A percentile compares a stretch with the other conserved stretches of the same genome.
Evolutionary conservation across 2,113 vertebrate species (phyloP).

Genomic region (Caranx ignobilis): DNA sequence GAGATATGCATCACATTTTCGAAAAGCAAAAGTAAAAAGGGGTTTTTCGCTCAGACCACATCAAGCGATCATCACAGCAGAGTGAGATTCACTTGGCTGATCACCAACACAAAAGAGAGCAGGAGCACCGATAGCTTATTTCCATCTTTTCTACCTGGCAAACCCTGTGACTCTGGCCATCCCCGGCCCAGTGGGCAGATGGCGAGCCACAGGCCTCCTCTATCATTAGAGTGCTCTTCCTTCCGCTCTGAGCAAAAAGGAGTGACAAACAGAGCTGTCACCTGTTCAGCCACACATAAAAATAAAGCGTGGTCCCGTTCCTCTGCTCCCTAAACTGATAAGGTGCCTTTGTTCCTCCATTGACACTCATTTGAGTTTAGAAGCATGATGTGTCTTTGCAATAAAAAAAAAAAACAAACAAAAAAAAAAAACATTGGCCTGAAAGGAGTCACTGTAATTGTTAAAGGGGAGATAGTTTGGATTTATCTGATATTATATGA

Average conservation of each 20-base stretch:
- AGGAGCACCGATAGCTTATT: conserved; percentile 15
- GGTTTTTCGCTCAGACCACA: conserved; percentile 9
- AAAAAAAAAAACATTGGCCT: no score
- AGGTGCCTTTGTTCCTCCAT: neutral
- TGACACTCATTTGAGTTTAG: neutral
- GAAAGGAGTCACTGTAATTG: neutral
- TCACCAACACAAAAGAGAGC: conserved; percentile 28
- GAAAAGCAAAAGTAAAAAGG: neutral
- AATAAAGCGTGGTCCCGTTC: conserved; percentile 12
- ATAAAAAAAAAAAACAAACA: neutral
- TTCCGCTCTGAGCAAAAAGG: conserved; percentile 76
- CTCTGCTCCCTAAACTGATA: conserved; percentile 9
- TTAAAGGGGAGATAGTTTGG: neutral
- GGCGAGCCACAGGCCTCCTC: conserved; percentile 78
- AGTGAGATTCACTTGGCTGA: conserved; percentile 34
- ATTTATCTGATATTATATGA: neutral
- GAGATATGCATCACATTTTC: neutral
- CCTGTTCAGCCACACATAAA: conserved; percentile 51
- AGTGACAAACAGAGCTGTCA: conserved; percentile 71
- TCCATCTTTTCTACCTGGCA: conserved; percentile 64
- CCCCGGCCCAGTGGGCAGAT: conserved; percentile 73
- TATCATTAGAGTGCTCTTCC: conserved; percentile 59
- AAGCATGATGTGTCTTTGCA: neutral
- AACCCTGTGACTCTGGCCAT: conserved; percentile 49
- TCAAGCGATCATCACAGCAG: neutral